Base-by-base conservation (phyloP, 2,888 invertebrate species). In the Trachelus troglodyta region DNA sequence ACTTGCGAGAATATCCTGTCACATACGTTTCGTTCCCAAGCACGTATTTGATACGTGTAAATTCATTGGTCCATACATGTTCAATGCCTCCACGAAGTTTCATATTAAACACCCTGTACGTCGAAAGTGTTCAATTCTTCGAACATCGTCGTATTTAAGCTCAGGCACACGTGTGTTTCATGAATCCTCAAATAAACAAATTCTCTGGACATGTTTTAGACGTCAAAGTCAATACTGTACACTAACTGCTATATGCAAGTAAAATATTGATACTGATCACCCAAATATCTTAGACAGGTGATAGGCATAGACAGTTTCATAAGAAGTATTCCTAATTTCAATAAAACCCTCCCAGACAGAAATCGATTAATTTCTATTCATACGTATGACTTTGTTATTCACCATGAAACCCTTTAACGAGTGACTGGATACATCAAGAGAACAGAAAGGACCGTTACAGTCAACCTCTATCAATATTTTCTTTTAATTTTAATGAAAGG, bases 401-500 rank as follows among this genome's bases (percentile, higher is more conserved):
- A 40, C 40, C 76, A 23, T 56, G 40, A 34, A 78, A 56, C 76
- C 75, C 78, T 78, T 78, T 76, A 73, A 76, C 56, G 78, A 75
- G 30, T 33, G 71, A 71, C 23, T 56, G 56, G 56, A 56, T 56
- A 23, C 23, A 56, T 23, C 9, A 56, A 56, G 23, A 56, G 56
- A 23, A 56, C 23, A 40, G 15, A 56, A 23, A 56, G 56, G 9
- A 56, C 56, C 68, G 76, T 34, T 12, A 74, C 31, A 75, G 77
- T 71, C 76, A 76, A 79, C 79, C 79, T 81, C 76, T 81, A 81
- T 81, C 80, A 84, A 82, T 84, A 83, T 84, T 84, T 83, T 79
- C 84, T 76, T 84, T 84, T 81, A 81, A 83, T 84, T 84, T 33
- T 33, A 33, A 33, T 33, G 33, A 33, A 33, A 33, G 33, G 33